Percentiles rank a stretch among this genome's conserved stretches.
phyloP scores from a whole-genome alignment of 2,797 vertebrate genomes.

The Podarcis lilfordi region DNA sequence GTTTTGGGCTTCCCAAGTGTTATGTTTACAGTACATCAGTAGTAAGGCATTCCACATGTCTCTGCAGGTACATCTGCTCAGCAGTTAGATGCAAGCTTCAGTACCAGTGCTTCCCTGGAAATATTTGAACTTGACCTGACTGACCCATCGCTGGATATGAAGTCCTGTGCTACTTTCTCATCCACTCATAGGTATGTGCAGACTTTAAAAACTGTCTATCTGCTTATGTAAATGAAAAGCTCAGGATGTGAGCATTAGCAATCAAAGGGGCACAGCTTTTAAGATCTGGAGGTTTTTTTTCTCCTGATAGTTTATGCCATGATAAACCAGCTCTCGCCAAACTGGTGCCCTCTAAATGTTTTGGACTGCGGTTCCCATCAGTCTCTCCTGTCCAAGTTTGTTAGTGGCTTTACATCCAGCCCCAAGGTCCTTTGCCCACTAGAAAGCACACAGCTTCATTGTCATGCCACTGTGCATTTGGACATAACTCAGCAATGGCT shows the following conservation, averaged over 20 bases:
- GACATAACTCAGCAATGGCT: too few species aligned
- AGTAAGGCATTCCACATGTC: background rate
- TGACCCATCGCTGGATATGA: slow-evolving; percentile 92
- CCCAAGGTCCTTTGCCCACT: too few species aligned
- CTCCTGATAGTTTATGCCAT: background rate
- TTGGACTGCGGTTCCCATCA: too few species aligned
- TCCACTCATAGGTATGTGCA: slow-evolving; percentile 87
- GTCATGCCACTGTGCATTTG: background rate
- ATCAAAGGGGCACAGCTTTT: background rate
- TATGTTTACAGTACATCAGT: background rate
- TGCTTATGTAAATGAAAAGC: accelerated
- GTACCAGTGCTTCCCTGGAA: slow-evolving; percentile 93
- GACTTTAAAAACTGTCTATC: background rate
- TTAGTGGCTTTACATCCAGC: background rate
- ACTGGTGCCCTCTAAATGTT: too few species aligned
- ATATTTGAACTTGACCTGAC: slow-evolving; percentile 94
- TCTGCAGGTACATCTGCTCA: slow-evolving; percentile 94
- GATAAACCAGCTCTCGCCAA: background rate
- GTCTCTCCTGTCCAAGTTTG: background rate
- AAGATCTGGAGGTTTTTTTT: background rate
- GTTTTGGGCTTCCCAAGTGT: background rate
- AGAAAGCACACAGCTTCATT: background rate
- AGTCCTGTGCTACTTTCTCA: slow-evolving; percentile 88
- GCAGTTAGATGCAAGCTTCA: slow-evolving; percentile 97
- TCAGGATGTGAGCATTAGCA: accelerated